A percentile compares a stretch with the other conserved stretches of the same genome.
These are phyloP conservation scores for Tragelaphus imberbis DNA, from an alignment of 2,113 vertebrate species.

Conservation along the genomic window DNA sequence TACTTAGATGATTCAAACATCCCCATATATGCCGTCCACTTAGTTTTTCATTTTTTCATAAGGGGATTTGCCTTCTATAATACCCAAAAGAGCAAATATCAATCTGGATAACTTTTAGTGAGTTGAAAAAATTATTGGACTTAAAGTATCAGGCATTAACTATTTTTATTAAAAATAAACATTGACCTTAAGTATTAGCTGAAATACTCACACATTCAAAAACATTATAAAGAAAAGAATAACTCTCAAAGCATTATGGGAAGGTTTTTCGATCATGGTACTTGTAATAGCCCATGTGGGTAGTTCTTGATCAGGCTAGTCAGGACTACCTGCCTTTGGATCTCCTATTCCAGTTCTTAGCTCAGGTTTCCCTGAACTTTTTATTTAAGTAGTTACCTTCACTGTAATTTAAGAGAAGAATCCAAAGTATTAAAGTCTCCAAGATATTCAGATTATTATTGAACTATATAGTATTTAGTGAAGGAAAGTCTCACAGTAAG, in stretches of 20 bases:
- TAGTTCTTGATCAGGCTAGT: background rate
- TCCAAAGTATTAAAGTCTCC: background rate
- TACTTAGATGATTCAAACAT: background rate
- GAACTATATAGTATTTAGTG: background rate
- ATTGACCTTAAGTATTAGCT: background rate
- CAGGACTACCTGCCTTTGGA: background rate
- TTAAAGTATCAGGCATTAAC: background rate
- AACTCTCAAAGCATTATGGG: background rate
- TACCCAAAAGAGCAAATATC: background rate
- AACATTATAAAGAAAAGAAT: background rate
- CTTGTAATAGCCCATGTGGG: background rate
- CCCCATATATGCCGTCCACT: background rate
- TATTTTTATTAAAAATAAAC: background rate
- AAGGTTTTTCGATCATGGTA: background rate
- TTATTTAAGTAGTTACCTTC: background rate
- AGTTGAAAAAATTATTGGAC: background rate
- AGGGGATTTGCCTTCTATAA: background rate
- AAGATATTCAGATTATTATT: background rate
- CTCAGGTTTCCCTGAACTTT: background rate
- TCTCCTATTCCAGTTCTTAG: background rate
- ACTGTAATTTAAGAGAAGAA: background rate
- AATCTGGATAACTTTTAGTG: background rate
- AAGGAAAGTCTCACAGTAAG: background rate
- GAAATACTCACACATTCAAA: background rate
- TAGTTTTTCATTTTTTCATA: background rate